Evolutionary conservation across 2,888 invertebrate genomes (phyloP).

Genomic region (Sicus ferrugineus): DNA sequence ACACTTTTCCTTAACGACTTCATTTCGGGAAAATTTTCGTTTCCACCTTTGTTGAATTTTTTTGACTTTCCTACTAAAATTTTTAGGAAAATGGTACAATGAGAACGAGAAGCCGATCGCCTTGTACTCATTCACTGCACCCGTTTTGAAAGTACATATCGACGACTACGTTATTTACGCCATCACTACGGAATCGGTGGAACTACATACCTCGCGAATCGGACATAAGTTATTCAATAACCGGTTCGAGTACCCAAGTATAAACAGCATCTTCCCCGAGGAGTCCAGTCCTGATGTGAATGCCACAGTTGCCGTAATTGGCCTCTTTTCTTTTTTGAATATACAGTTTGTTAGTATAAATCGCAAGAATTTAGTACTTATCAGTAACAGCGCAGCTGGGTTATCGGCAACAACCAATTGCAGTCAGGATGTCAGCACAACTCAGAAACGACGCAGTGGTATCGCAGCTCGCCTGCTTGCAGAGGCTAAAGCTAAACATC

Average conservation of each 20-base stretch:
- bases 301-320: slow-evolving; percentile 61
- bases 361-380: slow-evolving; percentile 57
- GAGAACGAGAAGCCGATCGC: slow-evolving; percentile 69
- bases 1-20: too few relatives aligned
- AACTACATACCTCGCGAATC: slow-evolving; percentile 76
- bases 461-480: slow-evolving; percentile 56
- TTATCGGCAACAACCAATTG: slow-evolving; percentile 43
- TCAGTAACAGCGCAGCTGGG: slow-evolving; percentile 56
- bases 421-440: slow-evolving; percentile 32
- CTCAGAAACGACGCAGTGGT: slow-evolving; percentile 41
- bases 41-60: too few relatives aligned
- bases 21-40: too few relatives aligned
- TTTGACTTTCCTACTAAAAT: too few relatives aligned
- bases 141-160: slow-evolving; percentile 72
- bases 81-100: slow-evolving; percentile 61
- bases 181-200: slow-evolving; percentile 77
- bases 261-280: slow-evolving; percentile 58
- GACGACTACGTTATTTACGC: slow-evolving; percentile 77
- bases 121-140: slow-evolving; percentile 76
- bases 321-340: slow-evolving; percentile 59
- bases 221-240: slow-evolving; percentile 70
- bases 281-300: slow-evolving; percentile 60
- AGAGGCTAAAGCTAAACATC: slow-evolving; percentile 59
- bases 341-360: slow-evolving; percentile 61
- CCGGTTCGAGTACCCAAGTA: slow-evolving; percentile 62